phyloP scores from a whole-genome alignment of 92 coral and sea anemone species.

The Palythoa caribaeorum region DNA sequence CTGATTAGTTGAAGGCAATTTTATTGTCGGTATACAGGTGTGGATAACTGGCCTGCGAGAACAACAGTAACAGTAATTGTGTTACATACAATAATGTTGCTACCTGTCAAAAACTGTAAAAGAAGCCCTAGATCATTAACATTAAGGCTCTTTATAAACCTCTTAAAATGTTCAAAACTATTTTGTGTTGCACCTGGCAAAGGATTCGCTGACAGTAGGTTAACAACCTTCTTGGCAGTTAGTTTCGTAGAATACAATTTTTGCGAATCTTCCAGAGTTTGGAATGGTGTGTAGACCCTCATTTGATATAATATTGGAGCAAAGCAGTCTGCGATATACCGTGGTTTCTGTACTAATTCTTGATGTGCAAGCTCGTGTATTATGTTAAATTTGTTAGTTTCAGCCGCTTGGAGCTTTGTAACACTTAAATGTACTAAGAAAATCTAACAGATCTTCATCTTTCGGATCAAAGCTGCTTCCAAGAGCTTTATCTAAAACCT shows the following conservation, averaged over 20 bases:
- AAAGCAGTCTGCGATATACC: conserved; percentile 70
- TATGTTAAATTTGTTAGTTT: conserved; percentile 46
- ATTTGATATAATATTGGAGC: conserved; percentile 61
- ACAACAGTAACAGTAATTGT: conserved; percentile 52
- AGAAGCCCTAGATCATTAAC: conserved; percentile 49
- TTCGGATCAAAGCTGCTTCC: conserved; percentile 20
- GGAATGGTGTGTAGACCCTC: conserved; percentile 64
- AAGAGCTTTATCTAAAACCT: conserved; percentile 6
- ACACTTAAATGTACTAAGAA: conserved; percentile 18
- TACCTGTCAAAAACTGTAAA: conserved; percentile 64
- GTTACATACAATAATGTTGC: conserved; percentile 60
- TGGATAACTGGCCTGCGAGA: conserved; percentile 51
- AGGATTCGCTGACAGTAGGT: conserved; percentile 50
- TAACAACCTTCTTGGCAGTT: conserved; percentile 66
- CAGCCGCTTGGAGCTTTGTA: conserved; percentile 32
- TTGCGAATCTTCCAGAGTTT: conserved; percentile 52
- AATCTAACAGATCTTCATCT: conserved; percentile 14
- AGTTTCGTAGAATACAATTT: conserved; percentile 45
- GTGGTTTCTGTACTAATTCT: conserved; percentile 70
- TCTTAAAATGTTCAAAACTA: not conserved
- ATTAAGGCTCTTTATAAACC: conserved; percentile 51
- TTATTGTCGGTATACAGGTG: conserved; percentile 12
- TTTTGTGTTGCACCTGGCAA: too few relatives aligned
- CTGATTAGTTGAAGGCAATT: conserved; percentile 3
- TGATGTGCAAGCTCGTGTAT: conserved; percentile 72